Percentiles rank a stretch among this genome's conserved stretches.
Evolutionary conservation across 2,113 vertebrate species (phyloP).

Genomic region (Pseudonaja textilis): DNA sequence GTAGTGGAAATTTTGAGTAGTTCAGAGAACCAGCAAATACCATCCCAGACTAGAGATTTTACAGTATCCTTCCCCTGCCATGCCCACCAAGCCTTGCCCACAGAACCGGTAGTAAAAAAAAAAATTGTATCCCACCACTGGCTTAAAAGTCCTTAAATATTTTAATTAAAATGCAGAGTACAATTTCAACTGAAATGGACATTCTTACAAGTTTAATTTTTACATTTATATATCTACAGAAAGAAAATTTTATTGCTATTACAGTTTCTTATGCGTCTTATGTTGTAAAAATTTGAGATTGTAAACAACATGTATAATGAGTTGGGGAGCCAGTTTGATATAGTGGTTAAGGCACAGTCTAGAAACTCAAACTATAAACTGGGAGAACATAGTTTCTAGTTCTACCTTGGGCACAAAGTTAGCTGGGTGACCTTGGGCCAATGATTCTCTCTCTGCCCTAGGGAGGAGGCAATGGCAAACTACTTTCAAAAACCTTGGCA

Average conservation of each 20-base stretch:
- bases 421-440: neutral
- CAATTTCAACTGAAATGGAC: neutral
- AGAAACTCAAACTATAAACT: neutral
- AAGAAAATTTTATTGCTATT: neutral
- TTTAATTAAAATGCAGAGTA: neutral
- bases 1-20: too few species aligned
- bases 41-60: too few species aligned
- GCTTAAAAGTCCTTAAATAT: neutral
- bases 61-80: too few species aligned
- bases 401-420: neutral
- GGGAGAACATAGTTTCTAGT: neutral
- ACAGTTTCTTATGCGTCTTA: neutral
- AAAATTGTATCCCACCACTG: too few species aligned
- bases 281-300: neutral
- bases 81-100: too few species aligned
- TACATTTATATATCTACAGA: neutral
- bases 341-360: neutral
- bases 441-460: neutral
- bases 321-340: neutral
- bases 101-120: too few species aligned
- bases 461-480: neutral
- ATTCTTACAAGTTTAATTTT: neutral
- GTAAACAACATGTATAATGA: neutral
- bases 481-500: neutral
- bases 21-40: too few species aligned